Conservation (phyloP, 2,113 vertebrate species). For the Raphicerus campestris region DNA sequence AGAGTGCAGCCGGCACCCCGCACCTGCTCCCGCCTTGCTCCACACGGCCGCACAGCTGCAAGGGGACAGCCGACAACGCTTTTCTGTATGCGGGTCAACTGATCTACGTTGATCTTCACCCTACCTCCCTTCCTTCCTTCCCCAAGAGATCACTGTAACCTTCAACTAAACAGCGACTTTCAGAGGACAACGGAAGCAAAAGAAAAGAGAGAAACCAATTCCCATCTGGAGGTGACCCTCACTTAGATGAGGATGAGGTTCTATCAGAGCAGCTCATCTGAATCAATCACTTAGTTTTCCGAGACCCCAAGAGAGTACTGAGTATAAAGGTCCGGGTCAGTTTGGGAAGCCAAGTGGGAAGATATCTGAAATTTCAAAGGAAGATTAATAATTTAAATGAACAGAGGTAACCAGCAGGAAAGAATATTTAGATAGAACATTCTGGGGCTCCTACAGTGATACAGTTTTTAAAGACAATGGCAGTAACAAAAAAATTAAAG, state of each 20-base stretch:
- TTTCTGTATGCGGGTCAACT: not conserved
- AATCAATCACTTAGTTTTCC: not conserved
- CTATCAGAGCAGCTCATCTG: not conserved
- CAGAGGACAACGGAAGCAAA: not conserved
- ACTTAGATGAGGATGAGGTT: accelerated
- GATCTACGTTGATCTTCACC: not conserved
- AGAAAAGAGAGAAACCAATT: not conserved
- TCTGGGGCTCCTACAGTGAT: not conserved
- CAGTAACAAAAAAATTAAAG: not conserved
- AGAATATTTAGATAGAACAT: not conserved
- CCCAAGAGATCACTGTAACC: not conserved
- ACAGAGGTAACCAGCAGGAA: not conserved
- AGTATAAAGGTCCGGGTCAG: not conserved
- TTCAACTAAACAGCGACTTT: not conserved
- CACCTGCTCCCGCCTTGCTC: not conserved
- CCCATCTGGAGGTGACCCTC: not conserved
- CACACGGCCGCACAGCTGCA: not conserved
- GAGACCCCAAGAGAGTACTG: not conserved
- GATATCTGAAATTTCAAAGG: constrained; percentile 44
- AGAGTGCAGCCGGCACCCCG: not conserved
- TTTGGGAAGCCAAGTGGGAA: not conserved
- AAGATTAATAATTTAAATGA: not conserved
- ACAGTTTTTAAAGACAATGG: not conserved
- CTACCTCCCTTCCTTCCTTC: not conserved
- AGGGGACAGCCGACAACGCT: not conserved